Base-by-base conservation (phyloP, 2,113 vertebrate genomes). In the Ceuthmochares aereus region DNA sequence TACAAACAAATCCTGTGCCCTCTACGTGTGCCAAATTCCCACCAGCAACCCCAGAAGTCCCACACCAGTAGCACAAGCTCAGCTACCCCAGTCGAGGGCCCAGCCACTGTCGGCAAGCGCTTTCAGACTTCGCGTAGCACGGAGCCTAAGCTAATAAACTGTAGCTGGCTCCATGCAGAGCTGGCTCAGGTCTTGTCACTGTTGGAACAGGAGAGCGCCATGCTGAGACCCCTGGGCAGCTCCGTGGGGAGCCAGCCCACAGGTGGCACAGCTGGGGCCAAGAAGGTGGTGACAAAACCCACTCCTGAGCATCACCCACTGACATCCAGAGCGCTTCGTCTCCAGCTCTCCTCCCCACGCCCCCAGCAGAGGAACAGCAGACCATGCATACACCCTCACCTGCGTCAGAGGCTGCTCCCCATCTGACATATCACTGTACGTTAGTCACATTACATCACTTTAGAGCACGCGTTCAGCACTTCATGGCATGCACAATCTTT, bases 191-290 rank as follows among this genome's bases (percentile, higher is more conserved):
- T 30, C 59, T 60, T 9, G 51, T 17, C 51, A 51, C 49, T 0
- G 1, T 20, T 9, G 2, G 0, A 0, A 36, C 2, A 2, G 40
- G 36, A 25, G 3, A 23, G 9, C 2, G 6, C 9, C 23, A 2
- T 0, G 3, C 8, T 0, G 16, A 40, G 51, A 64, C 14, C 6
- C 0, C 3, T 6, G 3, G 42, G 63, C 69, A 45, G 74, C 64
- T 21, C 79, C 3, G 9, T 2, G 0, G 42, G 54, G 27, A 42
- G 58, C 30, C 76, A 36, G 64, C 56, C 36, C 9, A 1, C 0
- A 14, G 37, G 70, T 22, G 21, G 37, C 81, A 75, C 20, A 14
- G 55, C 49, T 30, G 21, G 19, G 49, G 49, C 26, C 0, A 0
- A 4, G 37, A 37, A 47, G 16, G 27, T 30, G 83, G 42, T 12